Conservation (phyloP, 2,797 vertebrate genomes). For the Acrocephalus scirpaceus region DNA sequence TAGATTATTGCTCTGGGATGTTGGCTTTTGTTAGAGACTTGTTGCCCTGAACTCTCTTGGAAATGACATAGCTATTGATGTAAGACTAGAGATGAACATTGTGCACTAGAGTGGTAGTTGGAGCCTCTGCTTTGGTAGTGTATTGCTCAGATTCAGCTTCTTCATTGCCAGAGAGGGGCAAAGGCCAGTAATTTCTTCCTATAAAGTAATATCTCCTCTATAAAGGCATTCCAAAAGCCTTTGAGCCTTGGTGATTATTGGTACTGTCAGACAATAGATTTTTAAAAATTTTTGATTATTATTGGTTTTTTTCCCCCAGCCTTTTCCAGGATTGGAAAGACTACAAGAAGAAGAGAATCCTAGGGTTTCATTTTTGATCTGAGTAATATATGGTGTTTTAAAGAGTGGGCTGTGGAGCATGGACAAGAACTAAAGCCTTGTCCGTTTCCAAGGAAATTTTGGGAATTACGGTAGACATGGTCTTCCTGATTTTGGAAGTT, state of each 20-base stretch:
- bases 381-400: neutral
- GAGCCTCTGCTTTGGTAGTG: neutral
- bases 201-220: neutral
- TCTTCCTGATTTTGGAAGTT: neutral
- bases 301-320: neutral
- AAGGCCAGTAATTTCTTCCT: neutral
- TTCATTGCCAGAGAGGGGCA: neutral
- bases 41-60: neutral
- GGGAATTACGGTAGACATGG: neutral
- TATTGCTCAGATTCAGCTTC: neutral
- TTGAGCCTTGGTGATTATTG: neutral
- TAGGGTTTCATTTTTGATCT: neutral
- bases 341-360: neutral
- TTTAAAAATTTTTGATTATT: neutral
- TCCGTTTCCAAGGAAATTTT: neutral
- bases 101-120: neutral
- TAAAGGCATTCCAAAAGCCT: neutral
- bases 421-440: neutral
- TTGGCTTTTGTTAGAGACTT: neutral
- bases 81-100: neutral
- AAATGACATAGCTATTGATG: neutral
- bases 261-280: neutral
- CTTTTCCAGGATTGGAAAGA: neutral
- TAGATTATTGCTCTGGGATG: neutral
- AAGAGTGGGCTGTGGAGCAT: neutral